These are phyloP conservation scores for Sarcophaga variegata DNA, from an alignment of 2,888 invertebrate species.

Conservation along the genomic window DNA sequence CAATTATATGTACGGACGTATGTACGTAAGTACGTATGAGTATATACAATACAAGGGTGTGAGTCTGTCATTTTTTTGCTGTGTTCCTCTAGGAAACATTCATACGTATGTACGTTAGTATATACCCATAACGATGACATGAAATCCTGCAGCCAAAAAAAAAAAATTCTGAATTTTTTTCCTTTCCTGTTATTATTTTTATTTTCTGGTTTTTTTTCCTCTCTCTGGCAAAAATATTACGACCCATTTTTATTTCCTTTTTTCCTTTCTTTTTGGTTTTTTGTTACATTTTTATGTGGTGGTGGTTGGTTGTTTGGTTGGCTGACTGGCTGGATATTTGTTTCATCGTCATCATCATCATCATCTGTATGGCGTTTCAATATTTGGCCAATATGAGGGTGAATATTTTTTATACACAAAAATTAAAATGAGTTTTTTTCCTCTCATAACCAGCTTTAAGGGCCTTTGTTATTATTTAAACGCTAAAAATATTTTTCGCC, in stretches of 20 bases:
- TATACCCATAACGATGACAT: neutral
- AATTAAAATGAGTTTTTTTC: neutral
- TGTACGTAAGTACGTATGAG: no score
- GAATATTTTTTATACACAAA: conserved; percentile 34
- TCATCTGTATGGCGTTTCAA: conserved; percentile 31
- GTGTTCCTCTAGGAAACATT: no score
- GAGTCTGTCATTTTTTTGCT: no score
- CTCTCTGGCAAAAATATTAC: conserved; percentile 43
- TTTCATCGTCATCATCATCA: neutral
- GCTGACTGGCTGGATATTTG: conserved; percentile 26
- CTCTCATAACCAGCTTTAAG: neutral
- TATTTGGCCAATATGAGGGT: conserved; percentile 49
- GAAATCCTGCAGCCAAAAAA: neutral
- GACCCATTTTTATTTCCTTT: conserved; percentile 42
- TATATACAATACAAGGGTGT: no score
- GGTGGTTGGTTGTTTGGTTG: conserved; percentile 38
- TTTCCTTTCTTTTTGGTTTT: neutral
- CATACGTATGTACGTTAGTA: no score
- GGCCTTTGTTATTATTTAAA: neutral
- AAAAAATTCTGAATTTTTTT: conserved; percentile 28
- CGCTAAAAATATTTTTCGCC: neutral
- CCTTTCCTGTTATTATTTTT: conserved; percentile 18
- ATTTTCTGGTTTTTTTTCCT: conserved; percentile 13
- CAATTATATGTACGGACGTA: neutral
- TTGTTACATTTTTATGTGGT: conserved; percentile 39